Base-by-base conservation (phyloP, 2,797 vertebrate genomes). In the Chloroceryle amazona region DNA sequence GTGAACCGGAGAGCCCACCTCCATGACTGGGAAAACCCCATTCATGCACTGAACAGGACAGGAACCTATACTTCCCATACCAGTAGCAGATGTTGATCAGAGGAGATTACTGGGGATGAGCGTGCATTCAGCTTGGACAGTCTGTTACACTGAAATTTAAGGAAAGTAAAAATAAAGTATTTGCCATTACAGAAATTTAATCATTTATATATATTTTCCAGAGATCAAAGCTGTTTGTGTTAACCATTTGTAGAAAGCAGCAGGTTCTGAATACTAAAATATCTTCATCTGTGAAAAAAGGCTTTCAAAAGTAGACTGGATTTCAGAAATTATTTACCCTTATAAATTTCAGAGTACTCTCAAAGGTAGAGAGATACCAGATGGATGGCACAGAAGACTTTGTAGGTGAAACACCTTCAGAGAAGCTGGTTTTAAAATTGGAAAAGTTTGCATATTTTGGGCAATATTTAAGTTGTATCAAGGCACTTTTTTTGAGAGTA, bases 1-100 rank as follows among this genome's bases (percentile, higher is more conserved):
- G 13, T 0, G 0, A 18, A 70, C 28, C 35, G 1, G 1, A 66
- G 21, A 74, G 19, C 33, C 11, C 1, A 0, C 25, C n/a, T 35
- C 18, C 10, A 33, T 5, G 29, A 29, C 1, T 18, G 21, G 23
- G 12, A 57, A 62, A 72, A 19, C 15, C 26, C n/a, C 22, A 29
- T 42, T 47, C 49, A 72, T 3, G 2, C 1, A 9, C 13, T 12
- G n/a, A 57, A 26, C 2, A 3, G 44, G n/a, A 47, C 20, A 26
- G 14, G 29, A 72, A 68, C 35, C 3, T 6, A 13, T 11, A 28
- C 10, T 52, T 47, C 20, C 29, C 29, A 19, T 31, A 52, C 4
- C 22, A 44, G 37, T 5, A 65, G 33, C 33, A 78, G 66, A 63
- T 60, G 39, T 25, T 26, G n/a, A 14, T 13, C 79, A n/a, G 21